Base-by-base conservation (phyloP, 1,140 invertebrate species). In the Atopsyche davidsoni region DNA sequence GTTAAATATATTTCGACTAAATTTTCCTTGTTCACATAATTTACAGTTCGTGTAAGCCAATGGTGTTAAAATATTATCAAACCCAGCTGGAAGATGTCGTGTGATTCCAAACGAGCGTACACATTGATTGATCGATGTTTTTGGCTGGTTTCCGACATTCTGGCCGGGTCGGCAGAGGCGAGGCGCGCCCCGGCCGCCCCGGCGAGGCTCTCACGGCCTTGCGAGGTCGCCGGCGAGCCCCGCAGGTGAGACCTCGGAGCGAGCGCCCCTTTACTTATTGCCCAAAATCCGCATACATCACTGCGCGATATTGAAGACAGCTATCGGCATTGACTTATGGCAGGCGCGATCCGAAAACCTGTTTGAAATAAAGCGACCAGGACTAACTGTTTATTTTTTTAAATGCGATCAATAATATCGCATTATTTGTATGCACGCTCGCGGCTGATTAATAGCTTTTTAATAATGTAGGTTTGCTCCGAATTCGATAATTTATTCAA, bases 231-330 rank as follows among this genome's bases (percentile, higher is more conserved):
- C 3, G 10, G 19, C 13, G 9, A 17, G 39, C 39, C 14, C 6
- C 13, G 13, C n/a, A 46, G 18, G 43, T 46, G 25, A 25, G 24
- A 43, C 2, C 13, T 46, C 9, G 14, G 24, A 32, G 6, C 3
- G 13, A 7, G 22, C 10, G n/a, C 43, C n/a, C 19, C 16, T 19
- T 46, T 32, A 51, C 44, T 17, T 45, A 38, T 51, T 23, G 47
- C 47, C 34, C 13, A 51, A 51, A 51, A 36, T 44, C 38, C 41
- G 19, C 49, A 43, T 42, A 43, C 38, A 35, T 43, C 47, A 36
- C 40, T 10, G 16, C 6, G 34, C n/a, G 11, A 38, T 35, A 45
- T 28, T 16, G 39, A 19, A 51, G 28, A 22, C 34, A 10, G 22
- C 3, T n/a, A 17, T 51, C 24, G 42, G 35, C 49, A 18, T 36